Evolutionary conservation across 2,797 vertebrate species (phyloP).

Genomic region (Sparidentex hasta): DNA sequence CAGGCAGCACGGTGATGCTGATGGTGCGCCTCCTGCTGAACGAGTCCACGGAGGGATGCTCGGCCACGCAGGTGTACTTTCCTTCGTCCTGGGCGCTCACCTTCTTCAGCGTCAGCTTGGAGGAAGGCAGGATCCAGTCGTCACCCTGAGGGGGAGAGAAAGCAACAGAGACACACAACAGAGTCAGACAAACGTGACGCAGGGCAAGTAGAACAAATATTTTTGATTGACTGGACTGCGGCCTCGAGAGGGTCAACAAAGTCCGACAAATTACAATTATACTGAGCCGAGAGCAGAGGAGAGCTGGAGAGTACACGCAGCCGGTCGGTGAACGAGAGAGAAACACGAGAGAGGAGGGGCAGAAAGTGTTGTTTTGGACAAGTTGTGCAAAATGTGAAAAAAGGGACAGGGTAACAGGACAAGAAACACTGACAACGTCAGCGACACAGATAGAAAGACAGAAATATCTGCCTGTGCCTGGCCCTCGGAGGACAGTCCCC

Average conservation of each 20-base stretch:
- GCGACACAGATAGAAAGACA: slow-evolving; percentile 25
- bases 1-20: slow-evolving; percentile 79
- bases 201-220: background rate
- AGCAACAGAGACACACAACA: slow-evolving; percentile 17
- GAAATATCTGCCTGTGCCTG: slow-evolving; percentile 37
- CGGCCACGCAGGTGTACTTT: slow-evolving; percentile 84
- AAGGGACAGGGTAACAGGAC: background rate
- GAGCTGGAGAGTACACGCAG: slow-evolving; percentile 3
- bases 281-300: slow-evolving; percentile 15
- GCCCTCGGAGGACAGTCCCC: slow-evolving; percentile 36
- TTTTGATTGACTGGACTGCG: slow-evolving; percentile 20
- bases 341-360: background rate
- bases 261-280: slow-evolving; percentile 37
- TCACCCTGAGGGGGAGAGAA: slow-evolving; percentile 71
- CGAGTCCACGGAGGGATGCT: slow-evolving; percentile 74
- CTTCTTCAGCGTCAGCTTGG: slow-evolving; percentile 77
- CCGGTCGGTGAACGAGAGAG: slow-evolving; percentile 3
- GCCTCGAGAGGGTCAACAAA: slow-evolving; percentile 35
- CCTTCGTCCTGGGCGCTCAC: slow-evolving; percentile 75
- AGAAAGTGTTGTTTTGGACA: slow-evolving; percentile 34
- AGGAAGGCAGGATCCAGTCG: slow-evolving; percentile 84
- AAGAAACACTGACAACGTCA: slow-evolving; percentile 4
- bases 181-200: background rate
- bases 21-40: slow-evolving; percentile 80
- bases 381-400: slow-evolving; percentile 5